A percentile compares a stretch with the other conserved stretches of the same genome.
These are phyloP conservation scores for Thaleichthys pacificus DNA, from an alignment of 2,797 vertebrate genomes.

Conservation along the genomic window DNA sequence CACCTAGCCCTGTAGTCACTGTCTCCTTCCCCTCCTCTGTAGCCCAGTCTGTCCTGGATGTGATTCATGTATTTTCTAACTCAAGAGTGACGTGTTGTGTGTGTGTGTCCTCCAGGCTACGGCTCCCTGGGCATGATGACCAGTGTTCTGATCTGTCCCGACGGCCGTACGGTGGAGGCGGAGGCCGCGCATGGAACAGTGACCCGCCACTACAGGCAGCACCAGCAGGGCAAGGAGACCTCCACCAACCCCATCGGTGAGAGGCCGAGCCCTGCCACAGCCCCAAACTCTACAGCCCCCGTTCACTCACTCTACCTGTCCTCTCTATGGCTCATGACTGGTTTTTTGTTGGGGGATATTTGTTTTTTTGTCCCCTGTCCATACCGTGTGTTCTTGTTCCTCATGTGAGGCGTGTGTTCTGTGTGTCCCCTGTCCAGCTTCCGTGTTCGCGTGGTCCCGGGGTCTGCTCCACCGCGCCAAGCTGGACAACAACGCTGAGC, in stretches of 20 bases:
- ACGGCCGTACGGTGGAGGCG: constrained; percentile 93
- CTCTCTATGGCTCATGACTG: too few species aligned
- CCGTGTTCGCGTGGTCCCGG: constrained; percentile 95
- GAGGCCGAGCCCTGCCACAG: not conserved
- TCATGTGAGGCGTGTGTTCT: too few species aligned
- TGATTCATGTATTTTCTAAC: not conserved
- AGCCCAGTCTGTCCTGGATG: not conserved
- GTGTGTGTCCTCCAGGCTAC: constrained; percentile 79
- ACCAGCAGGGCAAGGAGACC: constrained; percentile 97
- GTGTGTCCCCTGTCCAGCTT: constrained; percentile 74
- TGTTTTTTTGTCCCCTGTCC: too few species aligned
- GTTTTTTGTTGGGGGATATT: too few species aligned
- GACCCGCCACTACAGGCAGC: constrained; percentile 92
- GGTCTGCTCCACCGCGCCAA: constrained; percentile 92
- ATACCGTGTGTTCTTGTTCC: too few species aligned
- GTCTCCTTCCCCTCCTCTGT: not conserved
- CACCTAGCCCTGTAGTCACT: not conserved
- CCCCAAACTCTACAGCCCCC: not conserved
- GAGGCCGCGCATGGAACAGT: constrained; percentile 97
- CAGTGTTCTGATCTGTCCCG: constrained; percentile 94
- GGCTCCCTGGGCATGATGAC: constrained; percentile 99
- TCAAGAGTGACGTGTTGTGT: not conserved
- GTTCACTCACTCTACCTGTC: not conserved
- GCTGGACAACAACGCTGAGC: constrained; percentile 86
- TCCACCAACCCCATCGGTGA: constrained; percentile 98